Evolutionary conservation across 2,888 invertebrate genomes (phyloP).

Genomic region (Ryuthela nishihirai): DNA sequence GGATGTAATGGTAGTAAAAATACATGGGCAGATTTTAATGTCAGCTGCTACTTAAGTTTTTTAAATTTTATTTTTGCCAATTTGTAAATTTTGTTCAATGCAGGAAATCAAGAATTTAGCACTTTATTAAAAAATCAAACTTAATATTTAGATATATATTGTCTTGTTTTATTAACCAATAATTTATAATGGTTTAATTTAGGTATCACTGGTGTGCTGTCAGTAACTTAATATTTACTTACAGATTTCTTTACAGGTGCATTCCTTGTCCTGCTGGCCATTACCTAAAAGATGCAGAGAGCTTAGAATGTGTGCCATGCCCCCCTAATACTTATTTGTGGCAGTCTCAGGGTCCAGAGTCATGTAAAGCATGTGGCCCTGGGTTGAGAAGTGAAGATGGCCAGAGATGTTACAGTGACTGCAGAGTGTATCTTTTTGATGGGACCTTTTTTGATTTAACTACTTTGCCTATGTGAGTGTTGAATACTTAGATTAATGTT

Average conservation of each 20-base stretch:
- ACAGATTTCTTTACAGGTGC: slow-evolving; percentile 49
- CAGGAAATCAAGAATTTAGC: no score
- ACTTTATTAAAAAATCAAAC: no score
- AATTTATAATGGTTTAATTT: no score
- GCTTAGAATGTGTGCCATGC: slow-evolving; percentile 53
- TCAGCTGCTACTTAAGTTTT: no score
- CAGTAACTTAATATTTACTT: no score
- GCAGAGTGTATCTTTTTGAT: slow-evolving; percentile 48
- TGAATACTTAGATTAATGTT: neutral
- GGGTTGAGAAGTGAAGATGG: slow-evolving; percentile 53
- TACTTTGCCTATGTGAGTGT: slow-evolving; percentile 49
- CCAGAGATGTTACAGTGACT: slow-evolving; percentile 53
- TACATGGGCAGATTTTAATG: no score
- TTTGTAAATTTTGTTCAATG: no score
- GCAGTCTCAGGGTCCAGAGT: slow-evolving; percentile 49
- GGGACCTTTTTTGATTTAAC: slow-evolving; percentile 48
- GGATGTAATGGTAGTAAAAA: no score
- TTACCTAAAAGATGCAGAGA: slow-evolving; percentile 50
- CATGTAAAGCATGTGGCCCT: slow-evolving; percentile 55
- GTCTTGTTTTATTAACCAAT: no score
- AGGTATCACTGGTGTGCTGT: no score
- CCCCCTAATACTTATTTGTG: slow-evolving; percentile 50
- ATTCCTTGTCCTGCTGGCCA: slow-evolving; percentile 57
- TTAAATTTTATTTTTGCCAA: no score
- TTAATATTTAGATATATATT: no score